Base-by-base conservation (phyloP, 1,140 invertebrate species). In the Lordiphosa stackelbergi region DNA sequence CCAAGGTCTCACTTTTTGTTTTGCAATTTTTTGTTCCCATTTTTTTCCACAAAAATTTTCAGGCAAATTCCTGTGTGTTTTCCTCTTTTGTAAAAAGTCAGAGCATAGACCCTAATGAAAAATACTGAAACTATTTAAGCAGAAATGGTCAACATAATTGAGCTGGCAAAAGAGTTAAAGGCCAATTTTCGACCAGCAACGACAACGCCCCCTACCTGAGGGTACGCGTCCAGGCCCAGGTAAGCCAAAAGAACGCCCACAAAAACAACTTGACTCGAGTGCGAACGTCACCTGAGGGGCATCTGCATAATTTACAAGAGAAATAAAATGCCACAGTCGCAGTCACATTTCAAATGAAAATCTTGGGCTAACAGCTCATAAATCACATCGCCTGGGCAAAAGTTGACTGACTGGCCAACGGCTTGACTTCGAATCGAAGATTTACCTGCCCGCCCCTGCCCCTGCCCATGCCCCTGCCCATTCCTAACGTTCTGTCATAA, bases 211-310 rank as follows among this genome's bases (percentile, higher is more conserved):
- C 24, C 43, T 49, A 47, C 40, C 38, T 43, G 42, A 19, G 7
- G 41, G 35, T 5, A 40, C 58, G 13, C 31, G 34, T 45, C 53
- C 34, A 16, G 5, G 19, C 4, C 2, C 53, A 53, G 69, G 42
- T 71, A 65, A 10, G 51, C 28, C 46, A 28, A 40, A 51, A 35
- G 43, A 79, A 81, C 77, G 77, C 77, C 77, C 77, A 81, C 77
- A 83, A 78, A 83, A 81, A 81, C 77, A 81, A 81, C 77, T 81
- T 81, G 77, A 81, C 77, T 81, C 69, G 72, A 49, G 16, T 52
- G 37, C 22, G 57, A 66, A 62, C 64, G 63, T 66, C 68, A 71
- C 54, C 48, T 47, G 34, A 51, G 36, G 53, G 53, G 48, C 64
- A 68, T 41, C 58, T 59, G 66, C 75, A 81, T 84, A 81, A 81